A percentile compares a stretch with the other conserved stretches of the same genome.
These are phyloP conservation scores for Deilephila porcellus DNA, from an alignment of 2,888 invertebrate genomes.

Conservation along the genomic window DNA sequence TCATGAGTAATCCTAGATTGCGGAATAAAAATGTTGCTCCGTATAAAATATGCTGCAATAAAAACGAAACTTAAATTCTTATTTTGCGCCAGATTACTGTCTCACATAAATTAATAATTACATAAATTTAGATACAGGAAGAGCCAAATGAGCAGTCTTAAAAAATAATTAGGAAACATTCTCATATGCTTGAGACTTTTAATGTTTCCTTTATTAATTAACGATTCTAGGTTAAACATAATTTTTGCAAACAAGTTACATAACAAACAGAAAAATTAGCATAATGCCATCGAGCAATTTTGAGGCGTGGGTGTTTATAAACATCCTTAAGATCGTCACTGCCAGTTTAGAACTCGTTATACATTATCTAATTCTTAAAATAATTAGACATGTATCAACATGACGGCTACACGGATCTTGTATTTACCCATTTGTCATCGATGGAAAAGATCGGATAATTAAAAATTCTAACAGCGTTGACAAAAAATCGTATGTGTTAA, in stretches of 20 bases:
- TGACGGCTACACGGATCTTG: background rate
- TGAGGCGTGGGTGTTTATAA: background rate
- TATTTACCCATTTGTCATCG: slow-evolving; percentile 15
- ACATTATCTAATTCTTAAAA: slow-evolving; percentile 25
- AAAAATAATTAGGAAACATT: slow-evolving; percentile 14
- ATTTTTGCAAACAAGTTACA: slow-evolving; percentile 18
- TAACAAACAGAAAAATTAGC: slow-evolving; percentile 10
- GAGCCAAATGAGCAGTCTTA: background rate
- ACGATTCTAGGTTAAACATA: slow-evolving; percentile 15
- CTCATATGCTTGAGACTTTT: slow-evolving; percentile 20
- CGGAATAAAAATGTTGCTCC: background rate
- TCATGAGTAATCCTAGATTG: slow-evolving; percentile 14
- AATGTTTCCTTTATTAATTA: slow-evolving; percentile 26
- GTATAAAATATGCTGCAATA: background rate
- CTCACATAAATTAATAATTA: background rate
- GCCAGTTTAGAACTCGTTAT: slow-evolving; percentile 3
- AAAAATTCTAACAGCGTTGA: slow-evolving; percentile 13
- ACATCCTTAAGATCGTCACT: slow-evolving; percentile 18
- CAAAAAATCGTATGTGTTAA: background rate
- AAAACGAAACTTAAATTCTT: background rate
- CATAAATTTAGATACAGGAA: slow-evolving; percentile 16
- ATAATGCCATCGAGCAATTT: slow-evolving; percentile 4
- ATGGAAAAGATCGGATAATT: slow-evolving; percentile 16
- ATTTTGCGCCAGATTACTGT: background rate
- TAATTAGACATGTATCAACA: slow-evolving; percentile 16